Base-by-base conservation (phyloP, 1,140 invertebrate species). In the Microplitis mediator region DNA sequence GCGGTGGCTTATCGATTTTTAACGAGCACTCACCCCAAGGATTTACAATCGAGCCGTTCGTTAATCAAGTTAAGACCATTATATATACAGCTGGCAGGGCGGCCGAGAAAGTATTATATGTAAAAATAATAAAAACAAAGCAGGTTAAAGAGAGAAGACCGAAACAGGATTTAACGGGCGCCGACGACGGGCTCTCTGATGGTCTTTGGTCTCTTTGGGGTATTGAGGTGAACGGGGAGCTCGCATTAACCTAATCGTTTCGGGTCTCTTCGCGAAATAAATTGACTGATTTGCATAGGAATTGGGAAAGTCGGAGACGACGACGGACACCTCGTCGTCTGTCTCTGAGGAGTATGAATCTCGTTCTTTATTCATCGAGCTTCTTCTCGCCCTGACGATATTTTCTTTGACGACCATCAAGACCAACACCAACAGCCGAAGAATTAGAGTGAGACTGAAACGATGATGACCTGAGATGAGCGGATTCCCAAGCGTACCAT, bases 271-370 rank as follows among this genome's bases (percentile, higher is more conserved):
- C 76, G 75, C 79, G 74, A 83, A 83, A 84, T 85, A 85, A 85
- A 85, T 84, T 85, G 80, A 80, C 80, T 84, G 78, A 85, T 85
- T 85, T 85, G 81, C 82, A 85, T 85, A 78, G 81, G 80, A 85
- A 85, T 84, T 82, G 79, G 79, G 80, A 78, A 80, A 79, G 75
- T 77, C 56, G 74, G 75, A 70, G 80, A 77, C 75, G 50, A 51
- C 73, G 71, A 74, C 72, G 74, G 65, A 61, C 76, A 74, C 72
- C 65, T 73, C 56, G 52, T 56, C 61, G 34, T 61, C 62, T 63
- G 45, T 51, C 50, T 56, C 56, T 60, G 71, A 45, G 35, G n/a
- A 13, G 23, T 23, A 23, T 65, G 2, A n/a, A 50, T 51, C 32
- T 32, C 14, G 4, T 39, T 13, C 23, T 6, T 51, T 60, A 58